Evolutionary conservation across 1,140 invertebrate genomes (phyloP).

Genomic region (Brachionus calyciflorus): DNA sequence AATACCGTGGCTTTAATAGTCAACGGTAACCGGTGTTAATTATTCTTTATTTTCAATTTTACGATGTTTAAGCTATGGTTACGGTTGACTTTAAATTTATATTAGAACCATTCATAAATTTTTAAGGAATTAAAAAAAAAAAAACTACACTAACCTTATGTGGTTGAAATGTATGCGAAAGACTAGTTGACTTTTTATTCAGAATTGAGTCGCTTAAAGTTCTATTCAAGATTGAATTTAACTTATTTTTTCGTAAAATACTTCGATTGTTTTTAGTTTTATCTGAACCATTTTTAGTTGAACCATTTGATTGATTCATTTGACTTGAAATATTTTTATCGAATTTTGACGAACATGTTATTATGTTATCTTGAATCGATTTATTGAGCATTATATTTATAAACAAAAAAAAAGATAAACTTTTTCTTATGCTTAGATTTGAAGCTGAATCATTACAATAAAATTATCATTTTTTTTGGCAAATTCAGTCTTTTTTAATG

Average conservation of each 20-base stretch:
- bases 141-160: neutral
- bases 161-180: neutral
- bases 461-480: constrained; percentile 23
- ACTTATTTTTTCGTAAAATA: neutral
- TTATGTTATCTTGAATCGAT: constrained; percentile 7
- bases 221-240: constrained; percentile 37
- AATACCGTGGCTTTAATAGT: too few relatives aligned
- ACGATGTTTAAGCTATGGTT: too few relatives aligned
- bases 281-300: constrained; percentile 19
- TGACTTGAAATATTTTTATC: neutral
- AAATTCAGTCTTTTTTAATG: too few relatives aligned
- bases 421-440: neutral
- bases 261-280: neutral
- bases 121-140: neutral
- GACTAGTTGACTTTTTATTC: constrained; percentile 14
- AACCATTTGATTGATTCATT: neutral
- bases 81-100: too few relatives aligned
- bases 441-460: neutral
- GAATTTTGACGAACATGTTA: neutral
- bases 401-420: constrained; percentile 24
- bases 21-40: too few relatives aligned
- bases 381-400: constrained; percentile 40
- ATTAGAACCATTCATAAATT: too few relatives aligned
- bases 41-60: too few relatives aligned
- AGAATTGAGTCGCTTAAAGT: constrained; percentile 43